Conservation (phyloP, 2,113 vertebrate genomes). For the Ophthalmolycus amberensis region DNA sequence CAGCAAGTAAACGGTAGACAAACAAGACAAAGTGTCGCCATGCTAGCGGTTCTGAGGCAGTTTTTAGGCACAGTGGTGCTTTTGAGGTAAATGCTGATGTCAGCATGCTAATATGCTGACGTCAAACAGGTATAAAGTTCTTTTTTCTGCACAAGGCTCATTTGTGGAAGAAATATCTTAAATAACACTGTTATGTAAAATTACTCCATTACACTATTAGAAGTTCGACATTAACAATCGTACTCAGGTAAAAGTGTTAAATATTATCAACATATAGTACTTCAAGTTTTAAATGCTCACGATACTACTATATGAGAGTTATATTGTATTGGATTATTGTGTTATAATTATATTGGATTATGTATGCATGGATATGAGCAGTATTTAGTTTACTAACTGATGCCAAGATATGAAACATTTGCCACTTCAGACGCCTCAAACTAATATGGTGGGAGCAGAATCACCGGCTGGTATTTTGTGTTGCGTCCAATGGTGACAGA, state of each 20-base stretch:
- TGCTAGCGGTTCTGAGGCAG: background rate
- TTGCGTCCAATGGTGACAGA: conserved; percentile 56
- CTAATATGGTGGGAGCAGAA: conserved; percentile 18
- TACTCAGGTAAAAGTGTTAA: background rate
- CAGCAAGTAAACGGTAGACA: background rate
- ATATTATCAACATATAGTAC: background rate
- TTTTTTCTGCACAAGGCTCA: background rate
- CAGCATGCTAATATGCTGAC: background rate
- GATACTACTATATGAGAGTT: background rate
- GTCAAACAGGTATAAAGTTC: background rate
- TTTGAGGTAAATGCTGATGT: background rate
- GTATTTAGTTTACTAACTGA: background rate
- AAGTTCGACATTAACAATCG: background rate
- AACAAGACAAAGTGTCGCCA: background rate
- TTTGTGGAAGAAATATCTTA: background rate
- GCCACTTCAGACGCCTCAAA: background rate
- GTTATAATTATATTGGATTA: background rate
- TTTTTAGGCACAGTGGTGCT: background rate
- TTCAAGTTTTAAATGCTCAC: background rate
- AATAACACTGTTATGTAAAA: background rate
- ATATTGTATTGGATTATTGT: background rate
- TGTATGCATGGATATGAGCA: background rate
- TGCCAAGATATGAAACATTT: background rate
- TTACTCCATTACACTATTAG: background rate
- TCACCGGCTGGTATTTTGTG: conserved; percentile 36